Evolutionary conservation across 2,113 vertebrate genomes (phyloP).

Genomic region (Hystrix brachyura): DNA sequence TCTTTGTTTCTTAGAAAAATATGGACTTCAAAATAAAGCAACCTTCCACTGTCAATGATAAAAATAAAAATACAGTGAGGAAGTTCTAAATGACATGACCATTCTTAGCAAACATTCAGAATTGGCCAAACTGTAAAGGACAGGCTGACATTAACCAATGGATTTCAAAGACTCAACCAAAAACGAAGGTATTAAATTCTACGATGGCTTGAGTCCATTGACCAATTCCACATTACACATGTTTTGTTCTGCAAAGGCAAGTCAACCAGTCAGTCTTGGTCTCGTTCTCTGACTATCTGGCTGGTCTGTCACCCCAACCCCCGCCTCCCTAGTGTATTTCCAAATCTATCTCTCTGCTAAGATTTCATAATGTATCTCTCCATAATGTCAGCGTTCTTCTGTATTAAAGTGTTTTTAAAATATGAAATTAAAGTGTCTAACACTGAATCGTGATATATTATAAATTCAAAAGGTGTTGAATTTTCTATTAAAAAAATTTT

Average conservation of each 20-base stretch:
- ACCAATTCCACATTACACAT: neutral
- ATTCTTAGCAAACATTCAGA: neutral
- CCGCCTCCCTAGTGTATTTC: neutral
- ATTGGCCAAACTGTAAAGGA: conserved; percentile 13
- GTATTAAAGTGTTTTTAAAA: conserved; percentile 31
- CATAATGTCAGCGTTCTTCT: neutral
- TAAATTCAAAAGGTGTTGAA: conserved; percentile 51
- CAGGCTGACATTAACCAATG: neutral
- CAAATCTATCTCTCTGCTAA: neutral
- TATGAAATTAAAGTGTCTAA: conserved; percentile 21
- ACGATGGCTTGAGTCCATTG: neutral
- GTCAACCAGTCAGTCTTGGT: neutral
- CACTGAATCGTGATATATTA: neutral
- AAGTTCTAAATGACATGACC: conserved; percentile 8
- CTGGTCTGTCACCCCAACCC: neutral
- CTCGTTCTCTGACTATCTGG: neutral
- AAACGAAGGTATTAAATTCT: neutral
- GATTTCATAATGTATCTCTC: neutral
- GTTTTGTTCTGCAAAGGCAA: neutral
- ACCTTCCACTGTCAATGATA: neutral
- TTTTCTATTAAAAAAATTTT: conserved; percentile 53
- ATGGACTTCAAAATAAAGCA: conserved; percentile 53
- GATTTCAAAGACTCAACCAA: conserved; percentile 18
- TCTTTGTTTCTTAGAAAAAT: conserved; percentile 19
- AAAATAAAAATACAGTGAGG: conserved; percentile 43